Evolutionary conservation across 1,140 invertebrate genomes (phyloP), one percentile per base, ranked within the genome.

Genomic region (Pseudachorutes palmiensis): DNA sequence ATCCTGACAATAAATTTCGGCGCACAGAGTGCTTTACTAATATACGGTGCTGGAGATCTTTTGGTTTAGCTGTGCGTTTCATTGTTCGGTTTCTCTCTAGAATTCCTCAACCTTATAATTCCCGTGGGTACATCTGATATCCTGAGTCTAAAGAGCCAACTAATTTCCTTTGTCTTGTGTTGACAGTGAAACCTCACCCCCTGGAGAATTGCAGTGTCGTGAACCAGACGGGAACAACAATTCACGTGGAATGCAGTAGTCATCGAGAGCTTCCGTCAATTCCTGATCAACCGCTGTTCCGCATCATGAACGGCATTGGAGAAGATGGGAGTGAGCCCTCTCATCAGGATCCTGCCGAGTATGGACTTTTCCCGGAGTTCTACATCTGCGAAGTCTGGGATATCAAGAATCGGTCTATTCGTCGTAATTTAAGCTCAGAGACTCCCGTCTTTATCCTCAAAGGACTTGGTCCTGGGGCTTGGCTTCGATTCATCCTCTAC

Each of bases 121-220:
- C 36, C 36, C 36, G 9, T 45, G 36, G 36, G n/a, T n/a, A n/a
- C n/a, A 45, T 45, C 36, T 45, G 36, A 45, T 45, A 45, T 9
- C 36, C 36, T 45, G 36, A 45, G 9, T 45, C 36, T 9, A n/a
- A n/a, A n/a, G n/a, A n/a, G n/a, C n/a, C n/a, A 19, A 45, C 36
- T 45, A 45, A 55, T 55, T 16, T 5, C 24, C 24, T 24, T 55
- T 55, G 51, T 14, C 5, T 61, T 63, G 9, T 12, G 31, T 63
- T 63, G 26, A 45, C 70, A 74, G 72, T 74, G 61, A 74, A 71
- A 60, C 72, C 72, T 30, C 65, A 71, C 75, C 85, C 88, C 31
- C 80, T 93, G 41, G 83, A 89, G 69, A 94, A 94, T 79, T 94
- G 92, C 78, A 86, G 86, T 22, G 83, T 92, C 3, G 83, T 86